These are phyloP conservation scores for Elephas maximus DNA, from an alignment of 2,113 vertebrate species.

Conservation along the genomic window DNA sequence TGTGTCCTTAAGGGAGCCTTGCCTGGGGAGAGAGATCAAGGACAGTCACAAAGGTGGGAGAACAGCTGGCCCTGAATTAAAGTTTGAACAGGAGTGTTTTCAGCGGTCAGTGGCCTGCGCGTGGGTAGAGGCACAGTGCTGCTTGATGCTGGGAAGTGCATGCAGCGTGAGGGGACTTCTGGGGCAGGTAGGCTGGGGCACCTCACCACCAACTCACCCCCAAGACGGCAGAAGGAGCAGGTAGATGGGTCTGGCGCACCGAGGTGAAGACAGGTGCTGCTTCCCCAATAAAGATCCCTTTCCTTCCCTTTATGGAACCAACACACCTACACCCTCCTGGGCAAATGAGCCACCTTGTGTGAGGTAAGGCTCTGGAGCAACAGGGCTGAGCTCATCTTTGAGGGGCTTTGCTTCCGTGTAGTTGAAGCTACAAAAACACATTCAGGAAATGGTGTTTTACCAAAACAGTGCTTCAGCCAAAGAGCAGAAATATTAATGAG, in stretches of 20 bases:
- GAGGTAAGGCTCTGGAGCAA: neutral
- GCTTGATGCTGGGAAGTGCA: neutral
- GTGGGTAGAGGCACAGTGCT: too few relatives aligned
- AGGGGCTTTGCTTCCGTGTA: neutral
- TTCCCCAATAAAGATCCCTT: neutral
- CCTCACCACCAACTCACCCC: neutral
- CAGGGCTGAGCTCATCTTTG: neutral
- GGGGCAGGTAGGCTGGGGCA: neutral
- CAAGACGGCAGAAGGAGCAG: neutral
- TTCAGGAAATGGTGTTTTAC: neutral
- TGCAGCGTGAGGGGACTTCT: too few relatives aligned
- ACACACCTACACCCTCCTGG: neutral
- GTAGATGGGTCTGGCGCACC: accelerated
- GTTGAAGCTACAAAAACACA: too few relatives aligned
- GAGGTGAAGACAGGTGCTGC: neutral
- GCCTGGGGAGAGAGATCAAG: neutral
- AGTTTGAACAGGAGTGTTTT: neutral
- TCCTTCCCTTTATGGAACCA: neutral
- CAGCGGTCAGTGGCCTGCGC: accelerated
- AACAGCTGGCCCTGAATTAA: neutral
- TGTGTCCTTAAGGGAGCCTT: neutral
- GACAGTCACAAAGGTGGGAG: neutral
- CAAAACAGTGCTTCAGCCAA: neutral
- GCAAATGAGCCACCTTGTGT: too few relatives aligned
- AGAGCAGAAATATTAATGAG: neutral